Base-by-base conservation (phyloP, 2,113 vertebrate species). In the Pogonocichla stellata region DNA sequence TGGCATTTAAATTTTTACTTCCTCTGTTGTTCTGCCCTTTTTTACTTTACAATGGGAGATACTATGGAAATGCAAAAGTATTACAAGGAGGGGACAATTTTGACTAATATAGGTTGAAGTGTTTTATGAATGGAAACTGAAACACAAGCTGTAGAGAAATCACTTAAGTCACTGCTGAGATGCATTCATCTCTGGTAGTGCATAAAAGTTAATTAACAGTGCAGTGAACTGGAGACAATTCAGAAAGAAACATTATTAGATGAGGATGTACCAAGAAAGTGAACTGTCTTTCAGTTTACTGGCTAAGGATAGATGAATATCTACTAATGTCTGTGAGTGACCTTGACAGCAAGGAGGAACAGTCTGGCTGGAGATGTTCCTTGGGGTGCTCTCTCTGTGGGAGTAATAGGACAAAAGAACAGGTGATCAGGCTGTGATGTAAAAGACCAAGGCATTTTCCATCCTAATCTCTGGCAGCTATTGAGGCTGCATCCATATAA, bases 141-240 rank as follows among this genome's bases (percentile, higher is more conserved):
- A 91, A 85, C 36, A 81, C 12, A 80, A 82, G 14, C 31, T 75
- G 22, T 65, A 61, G 50, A 74, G 31, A 65, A 89, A 89, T 85
- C n/a, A 81, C 57, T 85, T 34, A 83, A 87, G 73, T 87, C 70
- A 58, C 25, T 81, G 57, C 53, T 75, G 58, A 92, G 70, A 58
- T 85, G 70, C 29, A 79, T 85, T 77, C 28, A 38, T 92, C 66
- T 79, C 73, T 71, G 50, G 33, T 81, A 92, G 69, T 81, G 53
- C 61, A 87, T 84, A 91, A 85, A 79, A 87, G 36, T 45, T 92
- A 87, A 93, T 95, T 91, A 95, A 79, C 51, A 85, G 50, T 82
- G 66, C 61, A 79, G 53, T 57, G 70, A 81, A 92, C 48, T 67
- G 53, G 29, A 87, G 45, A 53, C 31, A 89, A 40, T 92, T 93